Base-by-base conservation (phyloP, 2,888 invertebrate species). In the Rhagophthalmus giganteus region DNA sequence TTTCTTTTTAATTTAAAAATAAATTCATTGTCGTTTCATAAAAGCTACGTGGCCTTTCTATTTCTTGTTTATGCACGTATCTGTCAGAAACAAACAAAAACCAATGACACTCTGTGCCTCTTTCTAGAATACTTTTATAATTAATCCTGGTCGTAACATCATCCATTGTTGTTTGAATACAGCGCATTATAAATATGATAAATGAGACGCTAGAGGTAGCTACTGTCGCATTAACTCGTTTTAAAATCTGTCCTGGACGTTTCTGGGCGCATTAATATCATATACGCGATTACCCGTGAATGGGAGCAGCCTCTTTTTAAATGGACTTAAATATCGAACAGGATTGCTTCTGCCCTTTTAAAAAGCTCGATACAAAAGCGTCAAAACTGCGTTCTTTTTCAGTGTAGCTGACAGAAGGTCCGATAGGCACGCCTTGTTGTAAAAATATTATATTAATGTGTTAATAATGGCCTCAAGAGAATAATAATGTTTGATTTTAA, bases 211-310 rank as follows among this genome's bases (percentile, higher is more conserved):
- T 60, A 56, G 70, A 72, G 71, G 67, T 69, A 65, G 71, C 71
- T 67, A 71, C 70, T 68, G 71, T 72, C 71, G 69, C 72, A 71
- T 72, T 72, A 71, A 68, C 70, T 67, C 70, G 70, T 71, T 73
- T 72, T 69, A 71, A 73, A 73, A 73, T 74, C 74, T 74, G 74
- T 66, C 70, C 65, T 61, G 67, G 74, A 74, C 74, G 68, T 73
- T 71, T 71, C 70, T 65, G 67, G 63, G 71, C 67, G 67, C 72
- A 74, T 74, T 74, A 74, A 74, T 74, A 74, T 74, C 72, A 69
- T 69, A 73, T 74, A 71, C 73, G 71, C 74, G 74, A 74, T 74
- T 74, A 74, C 68, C 69, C 66, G 71, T 72, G 73, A 73, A 73
- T 73, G 64, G 69, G 63, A 67, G 65, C 66, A 67, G 62, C 65